Evolutionary conservation across 2,113 vertebrate genomes (phyloP), one percentile per base, ranked within the genome.

Genomic region (Mastomys coucha): DNA sequence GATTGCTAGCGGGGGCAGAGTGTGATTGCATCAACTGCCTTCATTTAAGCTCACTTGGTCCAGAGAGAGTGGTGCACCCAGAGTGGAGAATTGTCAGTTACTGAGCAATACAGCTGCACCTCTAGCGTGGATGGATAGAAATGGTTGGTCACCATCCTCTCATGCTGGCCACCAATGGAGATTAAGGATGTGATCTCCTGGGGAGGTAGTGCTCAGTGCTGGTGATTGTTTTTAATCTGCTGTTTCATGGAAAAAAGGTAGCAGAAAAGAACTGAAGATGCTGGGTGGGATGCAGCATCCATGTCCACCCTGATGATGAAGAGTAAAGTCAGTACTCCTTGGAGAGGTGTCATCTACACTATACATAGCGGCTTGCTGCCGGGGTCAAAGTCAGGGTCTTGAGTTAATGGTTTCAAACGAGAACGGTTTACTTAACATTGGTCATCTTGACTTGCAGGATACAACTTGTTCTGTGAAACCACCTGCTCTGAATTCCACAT

Each of bases 131-230:
- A 36, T 33, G 11, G 73, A 51, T 76, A 67, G 77, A 39, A 56
- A 33, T 7, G 13, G 1, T 39, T 20, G 58, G 7, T 36, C n/a
- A 0, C 39, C 3, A 13, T 3, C 45, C 10, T 11, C 31, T 56
- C 63, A 31, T 12, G 33, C n/a, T 14, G 17, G 72, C 36, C 42
- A 16, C 78, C 82, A 53, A 6, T 16, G 36, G 60, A 77, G 56
- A 6, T 60, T 81, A 20, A 56, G 51, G 90, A 58, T 60, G 49
- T 53, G 31, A 58, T 22, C 7, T 5, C 33, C 26, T 36, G 45
- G 28, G 22, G 14, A 22, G 10, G 28, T 13, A 5, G 36, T 19
- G 24, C 11, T n/a, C n/a, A 4, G 1, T 3, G 33, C 45, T 67
- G 20, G 0, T 36, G 45, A 24, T 51, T 9, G n/a, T 85, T 70